A percentile compares a stretch with the other conserved stretches of the same genome.
Conservation (phyloP, 2,888 invertebrate genomes). For the Corythucha ciliata region DNA sequence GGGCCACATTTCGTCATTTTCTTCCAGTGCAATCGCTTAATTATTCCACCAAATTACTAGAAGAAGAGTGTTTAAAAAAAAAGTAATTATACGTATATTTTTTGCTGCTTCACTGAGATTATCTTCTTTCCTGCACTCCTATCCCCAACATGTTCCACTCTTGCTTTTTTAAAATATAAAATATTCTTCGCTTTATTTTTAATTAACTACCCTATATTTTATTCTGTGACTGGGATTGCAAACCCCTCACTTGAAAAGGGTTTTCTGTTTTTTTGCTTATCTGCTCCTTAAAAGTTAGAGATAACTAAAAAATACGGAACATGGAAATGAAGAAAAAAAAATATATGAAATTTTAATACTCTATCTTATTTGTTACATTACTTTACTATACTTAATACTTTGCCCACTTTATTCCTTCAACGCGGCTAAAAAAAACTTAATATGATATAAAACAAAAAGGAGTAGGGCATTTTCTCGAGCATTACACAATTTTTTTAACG, state of each 20-base stretch:
- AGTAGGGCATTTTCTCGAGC: too few relatives aligned
- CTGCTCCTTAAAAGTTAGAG: not conserved
- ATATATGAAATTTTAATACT: too few relatives aligned
- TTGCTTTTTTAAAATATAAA: not conserved
- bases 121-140: too few relatives aligned
- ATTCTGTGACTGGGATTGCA: conserved; percentile 5
- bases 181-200: not conserved
- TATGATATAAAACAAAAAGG: too few relatives aligned
- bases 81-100: not conserved
- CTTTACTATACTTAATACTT: conserved; percentile 46
- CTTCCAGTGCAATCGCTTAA: too few relatives aligned
- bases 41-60: too few relatives aligned
- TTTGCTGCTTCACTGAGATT: not conserved
- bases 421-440: too few relatives aligned
- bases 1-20: too few relatives aligned
- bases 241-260: not conserved
- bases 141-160: not conserved
- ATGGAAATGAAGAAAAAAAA: too few relatives aligned
- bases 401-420: conserved; percentile 45
- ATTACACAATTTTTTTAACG: too few relatives aligned
- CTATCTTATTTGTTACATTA: not conserved
- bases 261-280: not conserved
- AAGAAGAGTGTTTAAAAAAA: not conserved
- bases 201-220: not conserved
- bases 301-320: not conserved